Conservation (phyloP, 2,888 invertebrate genomes). For the Corbicula japonica region DNA sequence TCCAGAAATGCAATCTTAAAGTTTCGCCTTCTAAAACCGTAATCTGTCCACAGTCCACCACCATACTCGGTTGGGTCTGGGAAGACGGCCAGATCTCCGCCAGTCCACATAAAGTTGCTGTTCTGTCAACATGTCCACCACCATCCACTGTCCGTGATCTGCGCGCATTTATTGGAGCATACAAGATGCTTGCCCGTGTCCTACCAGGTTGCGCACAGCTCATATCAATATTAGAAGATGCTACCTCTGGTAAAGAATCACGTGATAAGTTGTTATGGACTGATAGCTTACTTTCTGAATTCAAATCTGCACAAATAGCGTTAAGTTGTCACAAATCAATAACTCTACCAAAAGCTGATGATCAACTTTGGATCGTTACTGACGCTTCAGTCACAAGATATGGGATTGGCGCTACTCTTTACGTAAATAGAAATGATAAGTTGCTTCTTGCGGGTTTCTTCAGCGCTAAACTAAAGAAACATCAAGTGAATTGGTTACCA, state of each 20-base stretch:
- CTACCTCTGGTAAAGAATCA: constrained; percentile 44
- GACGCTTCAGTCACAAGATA: constrained; percentile 57
- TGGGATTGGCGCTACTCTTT: constrained; percentile 68
- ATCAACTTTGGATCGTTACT: constrained; percentile 58
- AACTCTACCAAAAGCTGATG: constrained; percentile 31
- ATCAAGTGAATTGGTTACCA: constrained; percentile 67
- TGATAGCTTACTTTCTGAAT: constrained; percentile 40
- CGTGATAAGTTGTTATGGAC: constrained; percentile 57
- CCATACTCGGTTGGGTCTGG: constrained; percentile 63
- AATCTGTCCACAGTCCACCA: constrained; percentile 46
- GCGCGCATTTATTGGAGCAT: constrained; percentile 59
- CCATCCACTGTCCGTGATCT: constrained; percentile 46
- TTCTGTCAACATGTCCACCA: constrained; percentile 39
- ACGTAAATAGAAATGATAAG: constrained; percentile 49
- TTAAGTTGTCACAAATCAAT: constrained; percentile 41
- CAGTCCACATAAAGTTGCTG: constrained; percentile 50
- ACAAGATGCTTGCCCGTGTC: constrained; percentile 56
- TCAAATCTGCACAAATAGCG: constrained; percentile 34
- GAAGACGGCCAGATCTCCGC: constrained; percentile 34
- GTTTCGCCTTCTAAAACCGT: constrained; percentile 58
- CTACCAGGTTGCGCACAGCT: constrained; percentile 37
- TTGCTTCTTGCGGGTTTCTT: constrained; percentile 59
- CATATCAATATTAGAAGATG: constrained; percentile 48
- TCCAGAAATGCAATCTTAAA: constrained; percentile 47
- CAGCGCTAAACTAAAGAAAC: constrained; percentile 63